Evolutionary conservation across 2,888 invertebrate species (phyloP).

Genomic region (Caenorhabditis sinica): DNA sequence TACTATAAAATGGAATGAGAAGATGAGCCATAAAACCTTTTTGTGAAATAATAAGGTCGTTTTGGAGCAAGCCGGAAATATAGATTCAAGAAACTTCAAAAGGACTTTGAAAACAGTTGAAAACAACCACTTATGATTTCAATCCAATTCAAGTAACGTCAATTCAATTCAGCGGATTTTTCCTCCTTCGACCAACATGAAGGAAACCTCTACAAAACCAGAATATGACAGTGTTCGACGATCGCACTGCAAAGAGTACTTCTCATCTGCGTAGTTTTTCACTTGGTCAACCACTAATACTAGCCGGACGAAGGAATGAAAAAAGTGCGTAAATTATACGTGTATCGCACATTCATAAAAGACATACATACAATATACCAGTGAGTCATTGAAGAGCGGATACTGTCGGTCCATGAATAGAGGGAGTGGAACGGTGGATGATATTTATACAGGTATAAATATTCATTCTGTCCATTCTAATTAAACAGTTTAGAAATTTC

Average conservation of each 20-base stretch:
- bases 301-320: slow-evolving; percentile 20
- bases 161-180: slow-evolving; percentile 4
- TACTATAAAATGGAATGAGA: slow-evolving; percentile 16
- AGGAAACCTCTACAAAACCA: slow-evolving; percentile 29
- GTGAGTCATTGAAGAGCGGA: slow-evolving; percentile 18
- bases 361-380: slow-evolving; percentile 1
- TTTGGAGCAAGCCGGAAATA: too few species aligned
- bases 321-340: slow-evolving; percentile 49
- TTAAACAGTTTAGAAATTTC: too few species aligned
- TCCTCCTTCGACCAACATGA: slow-evolving; percentile 13
- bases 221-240: slow-evolving; percentile 33
- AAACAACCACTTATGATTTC: slow-evolving; percentile 6
- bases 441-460: slow-evolving; percentile 17
- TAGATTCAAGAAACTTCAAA: neutral
- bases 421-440: neutral
- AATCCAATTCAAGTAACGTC: slow-evolving; percentile 11
- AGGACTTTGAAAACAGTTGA: neutral
- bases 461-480: too few species aligned
- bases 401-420: slow-evolving; percentile 6
- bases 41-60: neutral
- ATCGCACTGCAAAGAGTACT: slow-evolving; percentile 6
- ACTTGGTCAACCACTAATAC: slow-evolving; percentile 27
- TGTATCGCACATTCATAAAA: slow-evolving; percentile 30
- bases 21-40: slow-evolving; percentile 17
- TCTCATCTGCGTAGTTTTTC: slow-evolving; percentile 13